A percentile compares a stretch with the other conserved stretches of the same genome.
Evolutionary conservation across 2,888 invertebrate species (phyloP).

Genomic region (Plagiodera versicolora): DNA sequence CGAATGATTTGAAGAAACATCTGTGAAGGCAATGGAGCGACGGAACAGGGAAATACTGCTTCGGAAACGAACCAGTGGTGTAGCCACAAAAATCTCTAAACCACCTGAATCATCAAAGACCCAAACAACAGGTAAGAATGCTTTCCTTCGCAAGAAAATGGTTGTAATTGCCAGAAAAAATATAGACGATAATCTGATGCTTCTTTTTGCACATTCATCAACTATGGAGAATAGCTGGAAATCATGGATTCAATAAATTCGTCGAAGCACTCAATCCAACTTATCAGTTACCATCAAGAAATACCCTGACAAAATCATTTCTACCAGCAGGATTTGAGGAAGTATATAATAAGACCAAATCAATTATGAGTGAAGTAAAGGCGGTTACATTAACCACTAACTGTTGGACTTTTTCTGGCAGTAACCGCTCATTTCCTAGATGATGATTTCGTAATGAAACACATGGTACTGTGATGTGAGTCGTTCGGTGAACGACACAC

Average conservation of each 20-base stretch:
- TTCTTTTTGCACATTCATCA: slow-evolving; percentile 27
- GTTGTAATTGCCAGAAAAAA: slow-evolving; percentile 10
- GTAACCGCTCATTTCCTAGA: slow-evolving; percentile 40
- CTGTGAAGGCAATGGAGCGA: background rate
- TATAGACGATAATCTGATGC: slow-evolving; percentile 22
- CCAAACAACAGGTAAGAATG: background rate
- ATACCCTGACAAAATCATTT: slow-evolving; percentile 28
- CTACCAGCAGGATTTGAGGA: slow-evolving; percentile 28
- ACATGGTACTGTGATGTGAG: slow-evolving; percentile 33
- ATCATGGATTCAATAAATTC: slow-evolving; percentile 29
- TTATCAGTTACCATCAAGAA: slow-evolving; percentile 29
- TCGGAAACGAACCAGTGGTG: background rate
- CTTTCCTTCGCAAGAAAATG: slow-evolving; percentile 14
- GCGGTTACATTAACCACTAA: background rate
- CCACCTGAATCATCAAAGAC: background rate
- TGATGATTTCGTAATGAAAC: slow-evolving; percentile 36
- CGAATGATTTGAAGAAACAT: slow-evolving; percentile 10
- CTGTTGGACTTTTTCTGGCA: slow-evolving; percentile 21
- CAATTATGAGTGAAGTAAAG: slow-evolving; percentile 17
- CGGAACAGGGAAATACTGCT: background rate
- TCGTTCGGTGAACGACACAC: slow-evolving; percentile 35
- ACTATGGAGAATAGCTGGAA: slow-evolving; percentile 33
- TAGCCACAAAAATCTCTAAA: too few relatives aligned
- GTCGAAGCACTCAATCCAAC: slow-evolving; percentile 28
- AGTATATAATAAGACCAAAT: slow-evolving; percentile 13